These are phyloP conservation scores for Zelostemma sp. DNA, from an alignment of 1,140 invertebrate species.

Conservation along the genomic window DNA sequence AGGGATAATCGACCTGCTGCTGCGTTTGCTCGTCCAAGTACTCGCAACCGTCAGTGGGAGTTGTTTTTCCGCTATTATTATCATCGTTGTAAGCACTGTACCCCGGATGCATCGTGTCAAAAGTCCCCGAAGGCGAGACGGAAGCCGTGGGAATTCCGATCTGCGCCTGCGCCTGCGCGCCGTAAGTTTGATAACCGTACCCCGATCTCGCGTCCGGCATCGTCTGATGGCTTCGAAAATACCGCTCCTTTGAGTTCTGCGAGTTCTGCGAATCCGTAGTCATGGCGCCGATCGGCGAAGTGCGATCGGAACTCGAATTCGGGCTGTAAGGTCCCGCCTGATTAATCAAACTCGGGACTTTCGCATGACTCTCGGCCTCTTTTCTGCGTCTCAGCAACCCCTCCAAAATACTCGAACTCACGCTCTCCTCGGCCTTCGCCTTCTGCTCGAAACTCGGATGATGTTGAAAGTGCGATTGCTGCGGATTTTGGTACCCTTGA, in stretches of 20 bases:
- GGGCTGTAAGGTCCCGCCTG: slow-evolving; percentile 50
- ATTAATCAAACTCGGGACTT: not conserved
- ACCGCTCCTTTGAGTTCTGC: not conserved
- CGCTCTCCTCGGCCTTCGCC: slow-evolving; percentile 6
- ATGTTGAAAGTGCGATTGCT: slow-evolving; percentile 5
- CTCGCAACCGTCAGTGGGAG: slow-evolving; percentile 18
- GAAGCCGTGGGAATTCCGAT: slow-evolving; percentile 4
- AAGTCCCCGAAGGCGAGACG: not conserved
- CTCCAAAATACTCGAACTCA: slow-evolving; percentile 48
- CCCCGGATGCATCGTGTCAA: not conserved
- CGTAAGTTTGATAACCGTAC: slow-evolving; percentile 4
- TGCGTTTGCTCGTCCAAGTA: slow-evolving; percentile 28
- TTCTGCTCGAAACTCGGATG: not conserved
- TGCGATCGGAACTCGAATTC: slow-evolving; percentile 36
- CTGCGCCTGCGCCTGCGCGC: slow-evolving; percentile 12
- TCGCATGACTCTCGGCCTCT: slow-evolving; percentile 30
- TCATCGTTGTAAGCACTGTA: slow-evolving; percentile 31
- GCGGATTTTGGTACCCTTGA: slow-evolving; percentile 10
- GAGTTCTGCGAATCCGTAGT: slow-evolving; percentile 7
- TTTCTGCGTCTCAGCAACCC: slow-evolving; percentile 49
- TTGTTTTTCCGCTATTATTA: slow-evolving; percentile 37
- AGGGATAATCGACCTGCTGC: slow-evolving; percentile 41
- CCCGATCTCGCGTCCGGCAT: not conserved
- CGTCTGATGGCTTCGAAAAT: not conserved
- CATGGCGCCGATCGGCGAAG: slow-evolving; percentile 27